Evolutionary conservation across 2,113 vertebrate genomes (phyloP), one percentile per base, ranked within the genome.

Genomic region (Dicrurus megarhynchus): DNA sequence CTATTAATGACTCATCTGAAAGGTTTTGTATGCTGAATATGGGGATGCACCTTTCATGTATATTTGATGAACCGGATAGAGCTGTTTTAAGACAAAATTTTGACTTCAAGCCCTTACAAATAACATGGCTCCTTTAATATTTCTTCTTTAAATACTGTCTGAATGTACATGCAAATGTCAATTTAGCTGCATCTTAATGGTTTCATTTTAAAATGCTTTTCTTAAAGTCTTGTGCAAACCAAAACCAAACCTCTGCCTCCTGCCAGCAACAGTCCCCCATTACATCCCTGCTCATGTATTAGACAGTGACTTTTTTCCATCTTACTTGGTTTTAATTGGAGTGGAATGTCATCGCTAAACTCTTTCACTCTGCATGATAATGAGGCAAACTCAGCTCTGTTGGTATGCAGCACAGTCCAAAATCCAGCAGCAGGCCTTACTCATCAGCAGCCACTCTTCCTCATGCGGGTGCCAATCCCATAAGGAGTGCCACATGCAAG

Each of bases 361-460:
- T 84, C 16, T 77, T 92, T 90, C 71, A 7, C 47, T 77, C 27
- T 84, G 47, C 90, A 87, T 86, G 68, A 11, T 53, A 49, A 92
- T 6, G 33, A 86, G 47, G 60, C 1, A 4, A 92, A 70, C 65
- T 5, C 68, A 88, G 59, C 89, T 84, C 60, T 67, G 32, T 7
- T 7, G 52, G 69, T 41, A 84, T 78, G 83, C 83, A 76, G 50
- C 56, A 82, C 26, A 69, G 91, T 89, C 87, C 89, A 84, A 82
- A 89, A 84, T 87, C 52, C 92, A 93, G 79, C 61, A 90, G 63
- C 70, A 88, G 47, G 20, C 64, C 60, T 96, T 93, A 93, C 85
- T 93, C 87, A 86, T 60, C 22, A 1, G 42, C 49, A 26, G 53
- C 71, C 0, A 0, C 33, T 88, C 70, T 53, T 44, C 73, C 79